A percentile compares a stretch with the other conserved stretches of the same genome.
Evolutionary conservation across 2,888 invertebrate genomes (phyloP).

Genomic region (Drosophila austrosaltans): DNA sequence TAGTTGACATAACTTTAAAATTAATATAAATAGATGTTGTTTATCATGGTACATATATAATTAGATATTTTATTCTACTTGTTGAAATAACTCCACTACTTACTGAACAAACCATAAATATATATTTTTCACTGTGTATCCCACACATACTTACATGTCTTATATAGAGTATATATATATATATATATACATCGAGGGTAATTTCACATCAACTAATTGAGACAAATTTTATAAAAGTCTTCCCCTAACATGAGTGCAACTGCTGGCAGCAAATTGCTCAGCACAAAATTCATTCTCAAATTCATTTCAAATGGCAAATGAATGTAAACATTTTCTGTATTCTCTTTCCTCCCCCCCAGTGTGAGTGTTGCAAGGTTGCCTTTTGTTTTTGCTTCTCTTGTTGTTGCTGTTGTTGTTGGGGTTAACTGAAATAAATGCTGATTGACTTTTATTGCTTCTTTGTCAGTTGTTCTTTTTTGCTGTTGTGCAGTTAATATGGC

Average conservation of each 20-base stretch:
- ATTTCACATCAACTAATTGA: conserved; percentile 31
- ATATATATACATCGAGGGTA: conserved; percentile 4
- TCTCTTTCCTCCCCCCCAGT: conserved; percentile 8
- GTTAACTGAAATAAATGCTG: conserved; percentile 75
- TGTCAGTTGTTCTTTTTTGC: conserved; percentile 37
- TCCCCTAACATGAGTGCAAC: conserved; percentile 19
- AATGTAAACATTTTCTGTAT: conserved; percentile 57
- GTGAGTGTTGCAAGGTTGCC: conserved; percentile 28
- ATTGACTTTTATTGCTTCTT: conserved; percentile 74
- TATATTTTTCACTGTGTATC: not conserved
- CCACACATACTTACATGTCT: not conserved
- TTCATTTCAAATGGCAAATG: conserved; percentile 58
- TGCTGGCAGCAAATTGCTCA: conserved; percentile 33
- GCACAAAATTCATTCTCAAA: conserved; percentile 34
- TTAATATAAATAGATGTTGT: too few relatives aligned
- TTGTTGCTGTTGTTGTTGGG: conserved; percentile 34
- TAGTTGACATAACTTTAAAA: too few relatives aligned
- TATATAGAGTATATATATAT: too few relatives aligned
- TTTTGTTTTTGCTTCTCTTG: conserved; percentile 16
- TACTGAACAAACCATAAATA: not conserved
- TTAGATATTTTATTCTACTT: too few relatives aligned
- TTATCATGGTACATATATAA: too few relatives aligned
- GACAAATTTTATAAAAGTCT: conserved; percentile 32
- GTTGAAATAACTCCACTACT: not conserved
- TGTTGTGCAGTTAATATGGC: conserved; percentile 57